Evolutionary conservation across 1,140 invertebrate genomes (phyloP), one percentile per base, ranked within the genome.

Genomic region (Venturia canescens): DNA sequence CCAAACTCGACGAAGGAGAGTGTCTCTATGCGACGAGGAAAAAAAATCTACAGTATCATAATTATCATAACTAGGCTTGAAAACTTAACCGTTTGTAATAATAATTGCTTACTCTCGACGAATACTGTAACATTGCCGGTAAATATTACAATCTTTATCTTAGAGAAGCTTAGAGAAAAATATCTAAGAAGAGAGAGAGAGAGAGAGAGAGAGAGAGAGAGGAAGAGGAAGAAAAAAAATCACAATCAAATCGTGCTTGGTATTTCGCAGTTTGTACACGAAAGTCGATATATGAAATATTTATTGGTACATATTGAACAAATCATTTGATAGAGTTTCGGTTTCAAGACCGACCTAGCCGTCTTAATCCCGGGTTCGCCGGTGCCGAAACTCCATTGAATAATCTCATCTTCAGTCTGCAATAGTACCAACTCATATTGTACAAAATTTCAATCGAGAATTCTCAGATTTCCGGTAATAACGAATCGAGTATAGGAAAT

Each of bases 11-110:
- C 85, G 80, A 88, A 90, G 89, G 88, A 88, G 87, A 89, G 83
- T 88, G 86, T 87, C 84, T 89, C 67, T 90, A 89, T 82, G 84
- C 87, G 78, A 87, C 86, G 79, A 89, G 86, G 87, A 90, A 89
- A 89, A 90, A 90, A 87, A 89, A 88, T 80, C 87, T 88, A 79
- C 86, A 88, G 50, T 89, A 85, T 83, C 82, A 83, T 53, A 86
- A 87, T 87, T 88, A 88, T 70, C 83, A 86, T 79, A 87, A 88
- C 80, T 86, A 86, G 85, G 82, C 34, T 16, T 16, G 27, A 70
- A 16, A 70, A 4, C 2, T n/a, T 3, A 1, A 44, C 5, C 5
- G 38, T 13, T 44, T 44, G 1, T 44, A 44, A 13, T 44, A 44
- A 44, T 44, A 13, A 44, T 44, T 44, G 5, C 5, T 44, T 44